Percentiles rank a stretch among this genome's conserved stretches.
phyloP scores from a whole-genome alignment of 2,888 invertebrate genomes.

The Eutolmus rufibarbis region DNA sequence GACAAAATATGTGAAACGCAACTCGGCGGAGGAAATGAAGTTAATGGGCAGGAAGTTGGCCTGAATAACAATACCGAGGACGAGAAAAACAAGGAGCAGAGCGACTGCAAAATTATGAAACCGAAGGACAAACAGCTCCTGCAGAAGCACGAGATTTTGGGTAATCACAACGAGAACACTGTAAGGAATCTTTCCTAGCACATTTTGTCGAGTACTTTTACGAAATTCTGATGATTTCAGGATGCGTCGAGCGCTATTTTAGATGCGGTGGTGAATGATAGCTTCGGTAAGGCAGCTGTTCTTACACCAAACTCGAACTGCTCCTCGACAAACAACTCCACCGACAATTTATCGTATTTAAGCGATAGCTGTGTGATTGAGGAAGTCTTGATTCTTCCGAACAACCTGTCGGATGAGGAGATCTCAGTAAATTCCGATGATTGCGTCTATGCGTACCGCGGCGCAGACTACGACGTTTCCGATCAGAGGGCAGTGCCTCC shows the following conservation, averaged over 20 bases:
- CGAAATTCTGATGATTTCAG: not conserved
- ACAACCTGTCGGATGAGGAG: constrained; percentile 54
- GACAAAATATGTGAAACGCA: constrained; percentile 16
- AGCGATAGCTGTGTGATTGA: constrained; percentile 60
- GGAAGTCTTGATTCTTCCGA: constrained; percentile 56
- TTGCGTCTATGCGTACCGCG: constrained; percentile 62
- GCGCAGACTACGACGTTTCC: constrained; percentile 57
- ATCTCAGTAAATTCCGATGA: constrained; percentile 61
- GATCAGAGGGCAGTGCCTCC: constrained; percentile 45
- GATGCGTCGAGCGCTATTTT: not conserved
- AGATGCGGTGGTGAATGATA: not conserved
- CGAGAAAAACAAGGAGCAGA: constrained; percentile 29
- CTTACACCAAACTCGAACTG: constrained; percentile 55
- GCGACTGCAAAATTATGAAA: constrained; percentile 42
- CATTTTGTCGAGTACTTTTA: not conserved
- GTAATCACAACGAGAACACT: not conserved
- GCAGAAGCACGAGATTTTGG: not conserved
- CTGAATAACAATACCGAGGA: constrained; percentile 41
- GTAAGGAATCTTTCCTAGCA: not conserved
- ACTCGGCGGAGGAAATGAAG: constrained; percentile 5
- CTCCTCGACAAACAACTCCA: constrained; percentile 60
- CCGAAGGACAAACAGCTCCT: not conserved
- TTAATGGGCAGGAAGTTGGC: constrained; percentile 33
- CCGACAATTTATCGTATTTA: constrained; percentile 60
- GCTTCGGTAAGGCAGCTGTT: constrained; percentile 10